Conservation (phyloP, 2,797 vertebrate genomes). For the Sciaenops ocellatus region DNA sequence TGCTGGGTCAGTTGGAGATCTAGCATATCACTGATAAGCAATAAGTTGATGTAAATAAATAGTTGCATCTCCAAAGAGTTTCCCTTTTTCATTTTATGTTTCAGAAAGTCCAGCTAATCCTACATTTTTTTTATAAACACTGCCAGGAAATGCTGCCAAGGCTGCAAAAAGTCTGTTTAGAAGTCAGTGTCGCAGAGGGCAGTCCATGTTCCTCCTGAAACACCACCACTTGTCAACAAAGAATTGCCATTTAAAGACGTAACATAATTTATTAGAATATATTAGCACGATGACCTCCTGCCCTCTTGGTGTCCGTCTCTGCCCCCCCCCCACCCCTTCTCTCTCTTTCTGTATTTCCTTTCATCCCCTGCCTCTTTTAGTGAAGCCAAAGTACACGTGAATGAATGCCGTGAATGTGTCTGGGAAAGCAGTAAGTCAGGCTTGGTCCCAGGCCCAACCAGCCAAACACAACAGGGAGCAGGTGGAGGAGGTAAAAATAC, state of each 20-base stretch:
- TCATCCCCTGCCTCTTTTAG: conserved; percentile 5
- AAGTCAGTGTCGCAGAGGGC: conserved; percentile 17
- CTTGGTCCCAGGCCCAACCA: conserved; percentile 12
- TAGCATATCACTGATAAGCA: background rate
- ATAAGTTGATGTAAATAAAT: background rate
- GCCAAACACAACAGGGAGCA: conserved; percentile 67
- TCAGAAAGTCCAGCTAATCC: background rate
- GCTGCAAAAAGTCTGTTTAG: conserved; percentile 14
- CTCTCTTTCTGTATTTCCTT: background rate
- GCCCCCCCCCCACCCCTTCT: no score
- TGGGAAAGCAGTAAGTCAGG: conserved; percentile 48
- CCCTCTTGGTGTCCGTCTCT: background rate
- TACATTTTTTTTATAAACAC: background rate
- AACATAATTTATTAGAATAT: background rate
- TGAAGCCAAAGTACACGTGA: conserved; percentile 62
- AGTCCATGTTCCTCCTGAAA: conserved; percentile 59
- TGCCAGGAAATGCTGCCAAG: conserved; percentile 8
- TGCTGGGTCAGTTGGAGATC: background rate
- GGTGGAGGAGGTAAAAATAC: conserved; percentile 69
- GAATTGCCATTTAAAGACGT: background rate
- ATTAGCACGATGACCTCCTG: background rate
- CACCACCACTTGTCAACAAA: conserved; percentile 20
- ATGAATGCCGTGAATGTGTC: conserved; percentile 69
- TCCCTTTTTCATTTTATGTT: background rate
- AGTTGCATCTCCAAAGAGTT: no score